Conservation (phyloP, 2,797 vertebrate genomes). For the Hippopotamyrus pictus region DNA sequence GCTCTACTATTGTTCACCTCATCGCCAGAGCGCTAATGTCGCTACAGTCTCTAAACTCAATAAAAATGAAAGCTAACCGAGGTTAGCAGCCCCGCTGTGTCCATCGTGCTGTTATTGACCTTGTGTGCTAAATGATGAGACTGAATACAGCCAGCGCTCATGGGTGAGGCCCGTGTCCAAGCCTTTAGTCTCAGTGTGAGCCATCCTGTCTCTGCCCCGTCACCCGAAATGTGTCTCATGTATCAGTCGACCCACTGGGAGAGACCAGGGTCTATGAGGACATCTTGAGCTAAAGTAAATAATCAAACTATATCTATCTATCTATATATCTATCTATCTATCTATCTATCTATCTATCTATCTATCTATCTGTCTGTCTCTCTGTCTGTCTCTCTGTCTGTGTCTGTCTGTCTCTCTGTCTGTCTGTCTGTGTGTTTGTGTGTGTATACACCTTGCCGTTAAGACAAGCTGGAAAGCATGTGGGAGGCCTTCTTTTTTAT, state of each 20-base stretch:
- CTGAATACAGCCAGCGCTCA: not conserved
- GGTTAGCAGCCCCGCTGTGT: not conserved
- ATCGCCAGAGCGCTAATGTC: not conserved
- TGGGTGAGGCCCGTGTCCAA: not conserved
- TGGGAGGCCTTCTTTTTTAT: conserved; percentile 53
- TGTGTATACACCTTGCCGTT: not conserved
- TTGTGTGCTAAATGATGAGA: not conserved
- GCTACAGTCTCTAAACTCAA: not conserved
- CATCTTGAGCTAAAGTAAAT: not conserved
- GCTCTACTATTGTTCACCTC: not conserved
- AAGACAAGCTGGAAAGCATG: conserved; percentile 40
- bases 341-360: not conserved
- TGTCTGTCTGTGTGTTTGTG: not conserved
- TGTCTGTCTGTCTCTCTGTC: not conserved
- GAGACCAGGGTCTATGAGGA: not conserved
- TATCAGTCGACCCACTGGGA: not conserved
- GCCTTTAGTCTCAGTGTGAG: conserved; percentile 2
- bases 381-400: no score
- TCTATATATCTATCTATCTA: not conserved
- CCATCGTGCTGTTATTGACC: not conserved
- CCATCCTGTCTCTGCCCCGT: not conserved
- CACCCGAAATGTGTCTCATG: not conserved
- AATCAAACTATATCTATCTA: not conserved
- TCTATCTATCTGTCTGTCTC: no score
- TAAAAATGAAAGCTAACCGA: not conserved